Evolutionary conservation across 2,888 invertebrate genomes (phyloP).

Genomic region (Patella pellucida): DNA sequence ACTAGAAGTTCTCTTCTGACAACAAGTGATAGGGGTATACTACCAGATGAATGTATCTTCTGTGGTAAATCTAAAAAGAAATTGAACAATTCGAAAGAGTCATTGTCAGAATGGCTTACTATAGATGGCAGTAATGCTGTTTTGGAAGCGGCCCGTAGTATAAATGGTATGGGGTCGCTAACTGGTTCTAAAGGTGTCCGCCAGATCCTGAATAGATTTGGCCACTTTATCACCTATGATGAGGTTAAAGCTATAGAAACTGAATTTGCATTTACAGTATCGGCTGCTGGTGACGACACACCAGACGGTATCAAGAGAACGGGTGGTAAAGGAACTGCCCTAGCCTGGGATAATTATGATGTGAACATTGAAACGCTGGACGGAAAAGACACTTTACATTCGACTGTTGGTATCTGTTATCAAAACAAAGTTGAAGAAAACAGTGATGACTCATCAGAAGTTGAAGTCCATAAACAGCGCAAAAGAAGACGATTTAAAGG

Average conservation of each 20-base stretch:
- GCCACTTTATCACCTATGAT: constrained; percentile 13
- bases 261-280: constrained; percentile 17
- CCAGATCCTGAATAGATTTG: constrained; percentile 19
- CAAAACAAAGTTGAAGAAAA: constrained; percentile 9
- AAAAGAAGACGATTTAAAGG: constrained; percentile 21
- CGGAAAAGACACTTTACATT: constrained; percentile 19
- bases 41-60: constrained; percentile 16
- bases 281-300: background rate
- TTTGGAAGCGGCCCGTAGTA: constrained; percentile 9
- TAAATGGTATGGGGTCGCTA: constrained; percentile 15
- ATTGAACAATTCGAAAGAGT: background rate
- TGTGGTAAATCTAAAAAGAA: constrained; percentile 9
- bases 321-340: background rate
- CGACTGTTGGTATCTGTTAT: constrained; percentile 23
- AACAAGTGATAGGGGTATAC: background rate
- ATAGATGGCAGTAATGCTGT: constrained; percentile 14
- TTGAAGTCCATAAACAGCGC: background rate
- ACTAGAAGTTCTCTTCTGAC: background rate
- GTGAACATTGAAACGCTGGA: constrained; percentile 23
- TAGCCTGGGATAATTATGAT: constrained; percentile 32
- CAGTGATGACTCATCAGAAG: background rate
- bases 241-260: constrained; percentile 19
- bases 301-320: constrained; percentile 17
- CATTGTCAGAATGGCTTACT: constrained; percentile 21
- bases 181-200: constrained; percentile 18